Evolutionary conservation across 2,888 invertebrate genomes (phyloP).

Genomic region (Odontocerum albicorne): DNA sequence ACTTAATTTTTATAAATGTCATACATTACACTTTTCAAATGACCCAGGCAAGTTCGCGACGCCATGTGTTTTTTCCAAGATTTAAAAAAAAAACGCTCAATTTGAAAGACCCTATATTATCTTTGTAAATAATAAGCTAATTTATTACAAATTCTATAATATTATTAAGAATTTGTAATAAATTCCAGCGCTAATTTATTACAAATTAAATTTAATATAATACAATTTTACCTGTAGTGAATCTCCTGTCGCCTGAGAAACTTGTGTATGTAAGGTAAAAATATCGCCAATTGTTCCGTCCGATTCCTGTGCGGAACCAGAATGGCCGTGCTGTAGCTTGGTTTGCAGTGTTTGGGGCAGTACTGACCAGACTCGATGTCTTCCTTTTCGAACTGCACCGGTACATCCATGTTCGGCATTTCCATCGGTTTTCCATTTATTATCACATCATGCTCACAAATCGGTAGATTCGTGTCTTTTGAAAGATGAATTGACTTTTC

Average conservation of each 20-base stretch:
- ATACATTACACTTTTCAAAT: no score
- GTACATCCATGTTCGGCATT: neutral
- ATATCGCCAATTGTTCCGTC: slow-evolving; percentile 71
- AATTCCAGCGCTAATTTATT: no score
- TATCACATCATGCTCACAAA: slow-evolving; percentile 47
- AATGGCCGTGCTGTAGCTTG: slow-evolving; percentile 70
- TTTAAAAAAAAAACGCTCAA: no score
- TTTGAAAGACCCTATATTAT: no score
- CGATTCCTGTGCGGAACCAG: slow-evolving; percentile 81
- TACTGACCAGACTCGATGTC: slow-evolving; percentile 37
- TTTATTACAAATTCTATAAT: no score
- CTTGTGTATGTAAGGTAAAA: slow-evolving; percentile 84
- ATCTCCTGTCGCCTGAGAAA: slow-evolving; percentile 81
- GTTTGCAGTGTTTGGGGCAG: slow-evolving; percentile 46
- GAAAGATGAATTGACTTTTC: neutral
- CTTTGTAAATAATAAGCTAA: no score
- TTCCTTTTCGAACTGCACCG: neutral
- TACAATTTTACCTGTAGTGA: slow-evolving; percentile 72
- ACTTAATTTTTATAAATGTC: no score
- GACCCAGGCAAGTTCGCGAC: no score
- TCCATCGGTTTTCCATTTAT: neutral
- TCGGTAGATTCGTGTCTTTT: neutral
- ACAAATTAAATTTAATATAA: no score
- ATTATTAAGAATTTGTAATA: no score
- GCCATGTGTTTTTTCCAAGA: no score